phyloP scores from a whole-genome alignment of 2,113 vertebrate species.

The Gasterosteus aculeatus region DNA sequence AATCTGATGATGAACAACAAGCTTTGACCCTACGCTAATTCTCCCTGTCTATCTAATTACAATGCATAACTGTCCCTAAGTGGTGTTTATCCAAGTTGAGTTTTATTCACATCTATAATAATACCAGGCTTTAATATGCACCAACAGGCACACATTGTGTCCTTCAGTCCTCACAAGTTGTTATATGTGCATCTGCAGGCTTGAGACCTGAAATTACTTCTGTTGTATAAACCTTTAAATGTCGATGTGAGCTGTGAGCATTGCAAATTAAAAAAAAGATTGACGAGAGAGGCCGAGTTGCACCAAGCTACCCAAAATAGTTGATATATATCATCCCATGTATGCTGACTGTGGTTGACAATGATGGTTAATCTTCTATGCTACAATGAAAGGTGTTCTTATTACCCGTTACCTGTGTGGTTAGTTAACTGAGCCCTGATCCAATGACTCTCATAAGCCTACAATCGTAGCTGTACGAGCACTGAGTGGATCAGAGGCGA shows the following conservation, averaged over 20 bases:
- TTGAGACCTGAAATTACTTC: constrained; percentile 32
- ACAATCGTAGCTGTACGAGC: constrained; percentile 52
- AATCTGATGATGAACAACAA: neutral
- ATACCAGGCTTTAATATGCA: constrained; percentile 53
- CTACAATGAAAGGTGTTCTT: too few relatives aligned
- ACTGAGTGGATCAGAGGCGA: constrained; percentile 47
- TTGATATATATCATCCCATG: neutral
- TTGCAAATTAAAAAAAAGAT: neutral
- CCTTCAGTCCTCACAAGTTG: constrained; percentile 49
- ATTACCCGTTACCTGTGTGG: too few relatives aligned
- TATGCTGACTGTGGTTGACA: neutral
- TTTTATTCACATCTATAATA: constrained; percentile 54
- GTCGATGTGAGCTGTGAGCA: constrained; percentile 11
- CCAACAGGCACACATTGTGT: constrained; percentile 61
- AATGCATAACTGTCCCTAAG: constrained; percentile 31
- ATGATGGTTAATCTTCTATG: too few relatives aligned
- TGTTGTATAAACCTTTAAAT: constrained; percentile 34
- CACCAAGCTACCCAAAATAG: neutral
- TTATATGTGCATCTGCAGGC: constrained; percentile 31
- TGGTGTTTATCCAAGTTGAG: constrained; percentile 64
- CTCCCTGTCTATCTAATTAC: constrained; percentile 1
- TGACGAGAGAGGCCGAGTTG: neutral
- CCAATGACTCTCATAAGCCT: neutral
- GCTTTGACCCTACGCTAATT: neutral
- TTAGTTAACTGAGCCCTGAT: neutral